These are phyloP conservation scores for Cirrhinus mrigala DNA, from an alignment of 2,797 vertebrate genomes.

Conservation along the genomic window DNA sequence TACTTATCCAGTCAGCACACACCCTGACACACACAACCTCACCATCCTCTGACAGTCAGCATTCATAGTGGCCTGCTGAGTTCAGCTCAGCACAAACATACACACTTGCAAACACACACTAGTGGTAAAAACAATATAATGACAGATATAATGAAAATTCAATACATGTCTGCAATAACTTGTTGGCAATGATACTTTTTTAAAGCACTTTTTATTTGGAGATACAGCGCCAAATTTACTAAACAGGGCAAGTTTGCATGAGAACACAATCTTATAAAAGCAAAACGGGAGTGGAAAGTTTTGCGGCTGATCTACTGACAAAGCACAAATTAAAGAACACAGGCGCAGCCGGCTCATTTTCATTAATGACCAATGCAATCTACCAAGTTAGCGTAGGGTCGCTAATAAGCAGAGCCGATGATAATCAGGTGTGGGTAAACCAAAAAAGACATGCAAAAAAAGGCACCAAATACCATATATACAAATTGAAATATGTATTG, in stretches of 20 bases:
- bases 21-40: neutral
- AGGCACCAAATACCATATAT: no score
- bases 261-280: neutral
- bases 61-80: conserved; percentile 16
- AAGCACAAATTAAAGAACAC: neutral
- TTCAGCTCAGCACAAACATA: neutral
- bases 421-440: no score
- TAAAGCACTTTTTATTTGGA: neutral
- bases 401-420: no score
- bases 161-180: neutral
- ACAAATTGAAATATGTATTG: neutral
- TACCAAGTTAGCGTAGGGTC: neutral
- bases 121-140: neutral
- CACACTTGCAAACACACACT: neutral
- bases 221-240: neutral
- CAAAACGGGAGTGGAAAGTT: neutral
- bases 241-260: neutral
- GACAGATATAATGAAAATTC: neutral
- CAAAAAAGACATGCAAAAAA: no score
- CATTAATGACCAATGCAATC: neutral
- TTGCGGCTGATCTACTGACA: neutral
- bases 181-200: neutral
- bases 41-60: conserved; percentile 27
- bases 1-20: neutral
- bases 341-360: neutral